These are phyloP conservation scores for Hypsopygia costalis DNA, from an alignment of 2,888 invertebrate genomes.

Conservation along the genomic window DNA sequence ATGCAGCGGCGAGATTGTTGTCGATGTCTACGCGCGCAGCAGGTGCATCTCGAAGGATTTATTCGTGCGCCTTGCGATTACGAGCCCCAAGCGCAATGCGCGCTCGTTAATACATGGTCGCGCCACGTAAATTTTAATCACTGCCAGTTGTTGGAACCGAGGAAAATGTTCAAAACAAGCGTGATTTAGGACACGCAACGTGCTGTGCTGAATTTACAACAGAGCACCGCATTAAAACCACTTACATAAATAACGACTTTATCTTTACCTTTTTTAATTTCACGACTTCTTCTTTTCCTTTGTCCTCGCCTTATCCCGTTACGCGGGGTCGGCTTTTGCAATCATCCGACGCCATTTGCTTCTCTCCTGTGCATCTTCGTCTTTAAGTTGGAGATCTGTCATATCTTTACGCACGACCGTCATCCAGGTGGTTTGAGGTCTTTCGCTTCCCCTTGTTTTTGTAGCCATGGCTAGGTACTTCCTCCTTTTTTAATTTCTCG, in stretches of 20 bases:
- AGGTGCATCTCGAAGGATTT: constrained; percentile 77
- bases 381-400: no score
- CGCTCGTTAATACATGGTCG: constrained; percentile 77
- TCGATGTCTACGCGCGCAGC: constrained; percentile 39
- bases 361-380: no score
- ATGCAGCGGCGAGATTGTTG: constrained; percentile 24
- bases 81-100: constrained; percentile 60
- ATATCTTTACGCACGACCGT: no score
- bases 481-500: no score
- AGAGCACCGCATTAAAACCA: constrained; percentile 25
- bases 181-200: constrained; percentile 69
- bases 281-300: no score
- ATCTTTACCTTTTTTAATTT: constrained; percentile 11
- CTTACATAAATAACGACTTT: constrained; percentile 16
- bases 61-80: constrained; percentile 63
- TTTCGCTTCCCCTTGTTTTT: no score
- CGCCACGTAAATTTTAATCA: constrained; percentile 78
- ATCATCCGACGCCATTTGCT: no score
- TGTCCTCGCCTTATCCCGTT: no score
- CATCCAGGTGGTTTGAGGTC: no score
- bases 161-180: constrained; percentile 71
- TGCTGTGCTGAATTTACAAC: constrained; percentile 49
- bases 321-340: no score
- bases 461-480: no score
- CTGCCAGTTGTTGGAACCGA: constrained; percentile 73